These are phyloP conservation scores for Centropus bengalensis DNA, from an alignment of 2,113 vertebrate species.

Conservation along the genomic window DNA sequence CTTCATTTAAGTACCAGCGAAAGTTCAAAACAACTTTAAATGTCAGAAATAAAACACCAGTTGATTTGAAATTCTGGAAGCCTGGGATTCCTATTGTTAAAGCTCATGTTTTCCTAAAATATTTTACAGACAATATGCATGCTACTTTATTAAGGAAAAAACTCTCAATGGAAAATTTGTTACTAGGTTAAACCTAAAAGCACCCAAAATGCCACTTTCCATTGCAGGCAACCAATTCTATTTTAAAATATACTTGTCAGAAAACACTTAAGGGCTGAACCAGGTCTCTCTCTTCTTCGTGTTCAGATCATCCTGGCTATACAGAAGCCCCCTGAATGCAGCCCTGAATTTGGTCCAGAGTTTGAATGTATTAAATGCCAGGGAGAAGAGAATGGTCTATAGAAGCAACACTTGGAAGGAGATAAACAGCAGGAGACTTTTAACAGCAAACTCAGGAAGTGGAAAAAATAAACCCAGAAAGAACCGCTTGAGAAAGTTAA, in stretches of 20 bases:
- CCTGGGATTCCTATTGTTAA: not conserved
- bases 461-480: conserved; percentile 19
- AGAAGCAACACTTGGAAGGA: not conserved
- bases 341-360: not conserved
- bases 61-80: not conserved
- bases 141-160: not conserved
- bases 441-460: conserved; percentile 26
- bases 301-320: not conserved
- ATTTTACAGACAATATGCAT: not conserved
- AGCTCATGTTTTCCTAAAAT: not conserved
- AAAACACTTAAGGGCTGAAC: not conserved
- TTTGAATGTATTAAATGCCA: not conserved
- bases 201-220: not conserved
- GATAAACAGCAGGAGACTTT: conserved; percentile 14
- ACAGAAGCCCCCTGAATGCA: not conserved
- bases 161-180: not conserved
- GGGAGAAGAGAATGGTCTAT: not conserved
- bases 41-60: not conserved
- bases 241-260: not conserved
- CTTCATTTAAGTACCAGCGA: not conserved
- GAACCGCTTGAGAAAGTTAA: conserved; percentile 28
- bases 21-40: not conserved
- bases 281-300: not conserved
- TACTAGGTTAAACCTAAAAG: not conserved
- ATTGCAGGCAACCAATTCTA: not conserved